Conservation (phyloP, 2,113 vertebrate species). For the Lophotis ruficrista region DNA sequence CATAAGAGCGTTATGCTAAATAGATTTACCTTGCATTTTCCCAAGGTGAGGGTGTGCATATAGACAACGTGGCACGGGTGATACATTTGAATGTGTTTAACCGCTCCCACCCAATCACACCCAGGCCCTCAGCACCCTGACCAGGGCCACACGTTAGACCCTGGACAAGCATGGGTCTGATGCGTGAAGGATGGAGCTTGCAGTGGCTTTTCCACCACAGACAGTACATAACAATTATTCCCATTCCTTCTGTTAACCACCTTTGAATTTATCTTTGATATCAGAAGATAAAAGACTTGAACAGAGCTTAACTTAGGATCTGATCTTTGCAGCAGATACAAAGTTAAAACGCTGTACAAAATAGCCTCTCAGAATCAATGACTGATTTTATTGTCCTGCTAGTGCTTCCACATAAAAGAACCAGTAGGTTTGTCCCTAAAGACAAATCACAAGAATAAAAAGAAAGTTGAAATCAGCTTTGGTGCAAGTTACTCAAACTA, state of each 20-base stretch:
- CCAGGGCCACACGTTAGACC: rapidly evolving
- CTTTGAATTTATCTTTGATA: not conserved
- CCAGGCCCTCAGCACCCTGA: not conserved
- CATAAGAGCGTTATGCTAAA: not conserved
- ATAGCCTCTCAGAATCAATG: not conserved
- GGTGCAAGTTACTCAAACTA: not conserved
- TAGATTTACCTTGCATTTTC: not conserved
- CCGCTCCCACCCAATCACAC: not conserved
- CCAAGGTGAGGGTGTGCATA: not conserved
- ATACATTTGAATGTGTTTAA: rapidly evolving
- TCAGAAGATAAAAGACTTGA: not conserved
- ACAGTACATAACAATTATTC: too few species aligned
- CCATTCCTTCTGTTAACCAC: not conserved
- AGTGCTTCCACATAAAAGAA: not conserved
- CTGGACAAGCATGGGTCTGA: not conserved
- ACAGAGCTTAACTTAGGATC: not conserved
- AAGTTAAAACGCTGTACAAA: not conserved
- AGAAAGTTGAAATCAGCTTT: not conserved
- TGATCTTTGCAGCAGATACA: not conserved
- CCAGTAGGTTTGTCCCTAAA: not conserved
- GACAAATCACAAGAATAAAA: not conserved
- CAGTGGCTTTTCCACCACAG: not conserved
- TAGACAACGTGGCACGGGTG: not conserved
- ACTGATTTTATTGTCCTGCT: not conserved
- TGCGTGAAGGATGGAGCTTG: not conserved